Evolutionary conservation across 2,888 invertebrate genomes (phyloP).

Genomic region (Bombylius major): DNA sequence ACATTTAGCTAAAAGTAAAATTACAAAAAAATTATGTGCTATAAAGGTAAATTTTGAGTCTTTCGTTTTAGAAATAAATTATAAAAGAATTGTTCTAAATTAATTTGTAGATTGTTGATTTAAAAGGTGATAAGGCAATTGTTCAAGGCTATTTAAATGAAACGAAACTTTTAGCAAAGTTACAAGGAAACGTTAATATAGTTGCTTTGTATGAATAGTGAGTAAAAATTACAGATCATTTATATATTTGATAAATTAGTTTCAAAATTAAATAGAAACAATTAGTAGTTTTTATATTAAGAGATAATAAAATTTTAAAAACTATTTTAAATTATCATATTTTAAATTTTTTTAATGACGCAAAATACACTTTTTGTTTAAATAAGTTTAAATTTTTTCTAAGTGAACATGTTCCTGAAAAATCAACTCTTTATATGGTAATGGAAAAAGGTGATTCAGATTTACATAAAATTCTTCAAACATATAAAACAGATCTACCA

Average conservation of each 20-base stretch:
- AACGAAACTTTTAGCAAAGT: conserved; percentile 62
- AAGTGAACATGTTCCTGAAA: conserved; percentile 20
- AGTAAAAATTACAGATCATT: conserved; percentile 33
- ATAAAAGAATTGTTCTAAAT: too few relatives aligned
- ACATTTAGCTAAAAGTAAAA: conserved; percentile 31
- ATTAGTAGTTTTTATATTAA: neutral
- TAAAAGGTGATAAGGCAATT: conserved; percentile 57
- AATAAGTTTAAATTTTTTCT: neutral
- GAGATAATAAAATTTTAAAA: neutral
- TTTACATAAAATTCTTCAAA: conserved; percentile 61
- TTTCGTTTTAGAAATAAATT: too few relatives aligned
- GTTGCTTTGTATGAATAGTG: conserved; percentile 79
- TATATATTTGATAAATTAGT: neutral
- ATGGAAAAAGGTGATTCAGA: conserved; percentile 91
- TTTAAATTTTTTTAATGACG: too few relatives aligned
- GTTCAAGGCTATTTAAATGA: conserved; percentile 80
- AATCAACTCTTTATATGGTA: conserved; percentile 64
- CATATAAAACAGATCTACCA: conserved; percentile 46
- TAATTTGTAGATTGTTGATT: conserved; percentile 57
- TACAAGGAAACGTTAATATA: conserved; percentile 72
- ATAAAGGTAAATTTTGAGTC: conserved; percentile 22
- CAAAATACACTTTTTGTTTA: too few relatives aligned
- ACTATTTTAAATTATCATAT: too few relatives aligned
- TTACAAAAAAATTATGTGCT: conserved; percentile 27
- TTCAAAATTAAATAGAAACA: neutral